These are phyloP conservation scores for Listronotus bonariensis DNA, from an alignment of 1,140 invertebrate genomes.

Conservation along the genomic window DNA sequence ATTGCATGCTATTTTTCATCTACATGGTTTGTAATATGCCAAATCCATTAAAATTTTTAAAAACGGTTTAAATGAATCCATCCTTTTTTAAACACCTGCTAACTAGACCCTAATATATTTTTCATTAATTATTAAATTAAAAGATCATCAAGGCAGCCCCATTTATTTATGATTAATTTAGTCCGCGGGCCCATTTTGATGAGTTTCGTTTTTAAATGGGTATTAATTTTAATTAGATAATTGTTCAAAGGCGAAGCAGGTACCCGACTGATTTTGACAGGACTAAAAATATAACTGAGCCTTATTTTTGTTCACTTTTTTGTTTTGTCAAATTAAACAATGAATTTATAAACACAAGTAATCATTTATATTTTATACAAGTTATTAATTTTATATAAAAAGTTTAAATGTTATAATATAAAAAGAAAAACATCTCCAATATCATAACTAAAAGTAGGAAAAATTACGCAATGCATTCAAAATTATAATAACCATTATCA, in stretches of 20 bases:
- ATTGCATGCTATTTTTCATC: too few relatives aligned
- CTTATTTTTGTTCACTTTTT: not conserved
- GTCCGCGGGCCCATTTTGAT: conserved; percentile 50
- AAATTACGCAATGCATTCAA: too few relatives aligned
- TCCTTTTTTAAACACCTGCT: conserved; percentile 54
- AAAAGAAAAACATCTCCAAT: too few relatives aligned
- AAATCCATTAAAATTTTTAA: not conserved
- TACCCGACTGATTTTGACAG: conserved; percentile 23
- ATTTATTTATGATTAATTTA: conserved; percentile 55
- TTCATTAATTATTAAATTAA: conserved; percentile 57
- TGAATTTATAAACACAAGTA: too few relatives aligned
- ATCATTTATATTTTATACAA: too few relatives aligned
- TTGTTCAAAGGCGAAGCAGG: conserved; percentile 49
- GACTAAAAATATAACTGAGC: conserved; percentile 11
- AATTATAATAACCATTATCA: too few relatives aligned
- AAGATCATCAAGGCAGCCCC: conserved; percentile 53
- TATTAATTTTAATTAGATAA: conserved; percentile 58
- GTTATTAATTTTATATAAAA: too few relatives aligned
- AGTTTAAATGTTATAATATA: too few relatives aligned
- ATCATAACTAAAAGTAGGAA: too few relatives aligned
- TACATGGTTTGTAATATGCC: too few relatives aligned
- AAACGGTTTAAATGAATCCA: conserved; percentile 22
- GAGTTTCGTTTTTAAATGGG: conserved; percentile 54
- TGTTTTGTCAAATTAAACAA: not conserved
- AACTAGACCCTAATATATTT: conserved; percentile 52